Base-by-base conservation (phyloP, 1,140 invertebrate species). In the Mercenaria mercenaria region DNA sequence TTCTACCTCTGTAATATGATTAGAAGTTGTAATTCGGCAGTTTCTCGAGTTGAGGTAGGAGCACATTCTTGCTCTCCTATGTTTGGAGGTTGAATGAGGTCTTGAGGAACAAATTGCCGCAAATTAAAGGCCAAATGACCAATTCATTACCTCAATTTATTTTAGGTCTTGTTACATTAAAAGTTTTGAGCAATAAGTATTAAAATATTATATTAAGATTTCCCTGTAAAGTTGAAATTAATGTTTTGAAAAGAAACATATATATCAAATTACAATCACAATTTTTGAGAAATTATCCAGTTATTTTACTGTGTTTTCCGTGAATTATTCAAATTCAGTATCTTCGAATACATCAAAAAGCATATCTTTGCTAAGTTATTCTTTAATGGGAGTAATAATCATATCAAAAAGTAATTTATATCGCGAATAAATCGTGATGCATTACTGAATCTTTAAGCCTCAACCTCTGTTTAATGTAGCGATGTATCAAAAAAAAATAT, bases 361-460 rank as follows among this genome's bases (percentile, higher is more conserved):
- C 32, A 39, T 39, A 29, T 72, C 29, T 72, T 72, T 41, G 18
- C 67, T 37, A 39, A 72, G 15, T 72, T 72, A 72, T 72, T 72
- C 67, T 2, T 72, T 39, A 80, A 56, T 59, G 77, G 56, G 32
- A 59, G 34, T 82, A 39, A 82, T 39, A 26, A 82, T 82, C 80
- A 15, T 61, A 82, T 82, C 56, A 82, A 82, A 82, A 64, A n/a
- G 52, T 43, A 64, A 82, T 82, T 82, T 82, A 82, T 41, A n/a
- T 82, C 59, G 1, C 4, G 80, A 29, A 82, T 82, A 82, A 82
- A 82, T 82, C 59, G 34, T 67, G 20, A 82, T 82, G 26, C 80
- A 29, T 32, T 41, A 61, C 34, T 39, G 59, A 64, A 37, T 64
- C 52, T 64, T 13, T 56, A 56, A 29, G 11, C 50, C 6, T 52